A percentile compares a stretch with the other conserved stretches of the same genome.
Evolutionary conservation across 1,140 invertebrate genomes (phyloP).

Genomic region (Trissolcus basalis): DNA sequence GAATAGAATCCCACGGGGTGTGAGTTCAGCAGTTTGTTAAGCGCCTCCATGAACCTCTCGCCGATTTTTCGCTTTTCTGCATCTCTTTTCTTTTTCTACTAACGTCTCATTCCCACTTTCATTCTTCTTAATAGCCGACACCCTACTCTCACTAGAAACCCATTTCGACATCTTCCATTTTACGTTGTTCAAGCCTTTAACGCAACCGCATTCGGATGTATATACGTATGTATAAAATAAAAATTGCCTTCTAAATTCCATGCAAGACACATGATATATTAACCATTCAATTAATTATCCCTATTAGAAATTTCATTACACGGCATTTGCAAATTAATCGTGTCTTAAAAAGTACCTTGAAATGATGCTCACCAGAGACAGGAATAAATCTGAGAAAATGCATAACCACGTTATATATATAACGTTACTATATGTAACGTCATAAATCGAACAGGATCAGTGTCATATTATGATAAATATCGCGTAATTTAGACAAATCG

Average conservation of each 20-base stretch:
- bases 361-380: no score
- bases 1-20: slow-evolving; percentile 72
- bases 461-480: no score
- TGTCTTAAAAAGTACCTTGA: no score
- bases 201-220: slow-evolving; percentile 46
- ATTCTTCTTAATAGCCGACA: slow-evolving; percentile 49
- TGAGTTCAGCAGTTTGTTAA: slow-evolving; percentile 75
- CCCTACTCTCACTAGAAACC: slow-evolving; percentile 42
- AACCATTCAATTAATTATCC: no score
- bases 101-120: slow-evolving; percentile 49
- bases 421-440: no score
- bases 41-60: slow-evolving; percentile 54
- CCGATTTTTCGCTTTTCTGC: slow-evolving; percentile 34
- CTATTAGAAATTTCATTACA: no score
- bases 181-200: slow-evolving; percentile 46
- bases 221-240: slow-evolving; percentile 34
- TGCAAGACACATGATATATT: no score
- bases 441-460: no score
- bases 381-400: no score
- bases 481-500: no score
- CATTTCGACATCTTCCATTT: slow-evolving; percentile 54
- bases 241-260: slow-evolving; percentile 15
- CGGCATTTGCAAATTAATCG: no score
- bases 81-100: slow-evolving; percentile 45
- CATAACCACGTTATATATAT: no score